Conservation (phyloP, 30 jellyfish, hydroid and myxozoan genomes). For the Chironex yamaguchii region DNA sequence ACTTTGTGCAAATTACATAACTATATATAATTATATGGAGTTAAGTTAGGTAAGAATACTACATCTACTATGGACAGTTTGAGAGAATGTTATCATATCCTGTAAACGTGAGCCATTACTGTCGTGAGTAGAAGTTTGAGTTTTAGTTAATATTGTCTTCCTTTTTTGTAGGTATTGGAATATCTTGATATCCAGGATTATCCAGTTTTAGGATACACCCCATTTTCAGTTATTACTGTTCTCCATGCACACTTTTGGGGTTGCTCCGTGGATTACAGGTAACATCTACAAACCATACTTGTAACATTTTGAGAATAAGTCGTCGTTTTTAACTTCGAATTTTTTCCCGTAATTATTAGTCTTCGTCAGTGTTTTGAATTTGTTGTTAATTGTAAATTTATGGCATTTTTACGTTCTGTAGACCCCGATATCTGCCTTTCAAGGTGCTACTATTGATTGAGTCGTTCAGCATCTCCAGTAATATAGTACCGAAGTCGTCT, state of each 20-base stretch:
- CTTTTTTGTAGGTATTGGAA: constrained; percentile 74
- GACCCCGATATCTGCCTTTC: constrained; percentile 82
- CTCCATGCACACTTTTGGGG: constrained; percentile 86
- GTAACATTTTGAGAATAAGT: neutral
- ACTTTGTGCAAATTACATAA: no score
- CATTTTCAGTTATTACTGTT: constrained; percentile 77
- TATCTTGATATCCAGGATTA: constrained; percentile 80
- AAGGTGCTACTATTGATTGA: constrained; percentile 77
- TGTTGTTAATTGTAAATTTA: neutral
- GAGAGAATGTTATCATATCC: no score
- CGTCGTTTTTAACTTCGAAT: neutral
- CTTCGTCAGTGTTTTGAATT: no score
- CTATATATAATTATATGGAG: no score
- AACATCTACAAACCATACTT: neutral
- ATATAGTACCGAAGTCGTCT: constrained; percentile 83
- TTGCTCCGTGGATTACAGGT: constrained; percentile 95
- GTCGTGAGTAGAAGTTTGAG: no score
- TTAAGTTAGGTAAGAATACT: no score
- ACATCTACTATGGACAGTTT: no score
- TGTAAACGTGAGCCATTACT: no score
- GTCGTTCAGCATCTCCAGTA: constrained; percentile 88
- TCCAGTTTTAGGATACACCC: constrained; percentile 80
- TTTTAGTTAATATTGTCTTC: no score
- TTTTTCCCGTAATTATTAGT: neutral
- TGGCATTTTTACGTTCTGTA: neutral